Percentiles rank a stretch among this genome's conserved stretches.
Evolutionary conservation across 2,113 vertebrate species (phyloP).

Genomic region (Andinoacara biseriatus): DNA sequence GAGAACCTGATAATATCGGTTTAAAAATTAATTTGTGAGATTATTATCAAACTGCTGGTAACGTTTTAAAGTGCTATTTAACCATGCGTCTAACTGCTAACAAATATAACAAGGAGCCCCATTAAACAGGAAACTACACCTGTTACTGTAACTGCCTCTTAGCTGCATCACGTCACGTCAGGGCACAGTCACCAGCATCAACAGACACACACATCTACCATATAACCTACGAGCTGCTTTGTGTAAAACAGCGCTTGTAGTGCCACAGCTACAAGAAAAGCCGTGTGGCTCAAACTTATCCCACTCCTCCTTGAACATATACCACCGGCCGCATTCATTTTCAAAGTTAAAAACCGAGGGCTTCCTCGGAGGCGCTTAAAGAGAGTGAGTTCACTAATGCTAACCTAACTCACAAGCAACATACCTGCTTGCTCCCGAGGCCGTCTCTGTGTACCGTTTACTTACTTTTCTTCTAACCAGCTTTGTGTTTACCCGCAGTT

Average conservation of each 20-base stretch:
- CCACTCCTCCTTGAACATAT: slow-evolving; percentile 20
- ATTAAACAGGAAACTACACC: slow-evolving; percentile 14
- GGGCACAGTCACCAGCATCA: not conserved
- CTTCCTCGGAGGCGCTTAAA: not conserved
- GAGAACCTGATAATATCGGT: not conserved
- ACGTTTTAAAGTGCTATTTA: not conserved
- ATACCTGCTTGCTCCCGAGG: slow-evolving; percentile 27
- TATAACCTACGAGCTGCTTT: not conserved
- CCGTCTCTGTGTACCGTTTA: not conserved
- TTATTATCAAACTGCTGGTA: no score
- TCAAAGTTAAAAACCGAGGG: slow-evolving; percentile 11
- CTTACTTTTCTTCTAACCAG: slow-evolving; percentile 8
- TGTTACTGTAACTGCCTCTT: not conserved
- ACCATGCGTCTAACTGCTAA: not conserved
- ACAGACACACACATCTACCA: not conserved
- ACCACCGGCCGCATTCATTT: slow-evolving; percentile 4
- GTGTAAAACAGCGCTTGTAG: not conserved
- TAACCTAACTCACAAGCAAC: not conserved
- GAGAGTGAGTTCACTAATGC: not conserved
- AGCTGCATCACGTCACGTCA: not conserved
- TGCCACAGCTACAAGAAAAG: not conserved
- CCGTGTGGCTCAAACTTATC: not conserved
- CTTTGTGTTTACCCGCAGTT: slow-evolving; percentile 55
- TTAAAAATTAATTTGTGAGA: not conserved
- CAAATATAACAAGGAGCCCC: not conserved